Conservation (phyloP, 1,140 invertebrate species). For the Leptoteleia sp. region DNA sequence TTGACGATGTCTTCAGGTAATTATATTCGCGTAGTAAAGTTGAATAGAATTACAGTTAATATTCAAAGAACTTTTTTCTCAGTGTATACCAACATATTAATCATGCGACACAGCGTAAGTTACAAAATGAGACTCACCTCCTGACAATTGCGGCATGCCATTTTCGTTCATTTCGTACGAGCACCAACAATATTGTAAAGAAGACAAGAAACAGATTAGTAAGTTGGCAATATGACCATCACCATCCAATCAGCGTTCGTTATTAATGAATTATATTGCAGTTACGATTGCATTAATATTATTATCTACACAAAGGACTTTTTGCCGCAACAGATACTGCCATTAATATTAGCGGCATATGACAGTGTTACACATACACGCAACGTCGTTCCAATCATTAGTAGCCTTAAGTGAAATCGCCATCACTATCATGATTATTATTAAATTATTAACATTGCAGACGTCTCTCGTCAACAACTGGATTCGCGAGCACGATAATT, state of each 20-base stretch:
- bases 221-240: constrained; percentile 74
- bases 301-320: constrained; percentile 44
- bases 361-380: constrained; percentile 38
- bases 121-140: constrained; percentile 71
- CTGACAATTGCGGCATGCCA: constrained; percentile 80
- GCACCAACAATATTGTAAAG: constrained; percentile 81
- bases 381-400: constrained; percentile 32
- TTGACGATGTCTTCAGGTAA: no score
- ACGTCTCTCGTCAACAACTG: constrained; percentile 42
- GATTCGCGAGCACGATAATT: constrained; percentile 37
- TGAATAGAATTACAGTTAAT: no score
- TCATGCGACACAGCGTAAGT: constrained; percentile 56
- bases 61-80: no score
- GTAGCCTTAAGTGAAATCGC: constrained; percentile 32
- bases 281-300: constrained; percentile 46
- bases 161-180: constrained; percentile 80
- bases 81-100: constrained; percentile 47
- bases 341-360: constrained; percentile 31
- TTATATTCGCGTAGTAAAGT: no score
- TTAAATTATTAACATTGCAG: constrained; percentile 41
- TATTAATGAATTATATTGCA: constrained; percentile 57
- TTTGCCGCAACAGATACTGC: constrained; percentile 27
- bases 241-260: constrained; percentile 69
- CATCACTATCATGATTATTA: constrained; percentile 38
- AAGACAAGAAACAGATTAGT: constrained; percentile 81